Evolutionary conservation across 1,140 invertebrate genomes (phyloP).

Genomic region (Drosophila subpulchrella): DNA sequence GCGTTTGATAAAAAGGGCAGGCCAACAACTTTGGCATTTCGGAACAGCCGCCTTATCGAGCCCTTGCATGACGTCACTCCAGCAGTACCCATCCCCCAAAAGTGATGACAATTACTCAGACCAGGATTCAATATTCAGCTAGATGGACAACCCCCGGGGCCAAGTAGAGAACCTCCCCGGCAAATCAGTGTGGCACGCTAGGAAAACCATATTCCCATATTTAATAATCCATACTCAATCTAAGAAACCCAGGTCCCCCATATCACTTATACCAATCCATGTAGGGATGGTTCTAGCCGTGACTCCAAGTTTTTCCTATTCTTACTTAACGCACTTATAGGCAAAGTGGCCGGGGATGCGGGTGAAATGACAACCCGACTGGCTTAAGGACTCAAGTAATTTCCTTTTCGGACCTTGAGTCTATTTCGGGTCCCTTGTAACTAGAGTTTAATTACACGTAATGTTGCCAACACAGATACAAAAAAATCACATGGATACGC

Average conservation of each 20-base stretch:
- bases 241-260: background rate
- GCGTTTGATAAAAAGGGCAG: conserved; percentile 53
- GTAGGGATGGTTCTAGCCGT: background rate
- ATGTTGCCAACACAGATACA: conserved; percentile 22
- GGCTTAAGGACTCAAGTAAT: conserved; percentile 36
- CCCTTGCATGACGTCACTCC: conserved; percentile 63
- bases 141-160: conserved; percentile 24
- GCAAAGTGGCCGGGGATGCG: background rate
- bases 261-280: conserved; percentile 1
- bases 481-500: conserved; percentile 23
- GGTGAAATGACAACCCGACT: conserved; percentile 12
- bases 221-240: conserved; percentile 9
- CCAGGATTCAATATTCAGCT: conserved; percentile 25
- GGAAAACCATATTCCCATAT: conserved; percentile 6
- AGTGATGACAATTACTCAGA: conserved; percentile 63
- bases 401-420: conserved; percentile 40
- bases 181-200: conserved; percentile 37
- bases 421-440: conserved; percentile 41
- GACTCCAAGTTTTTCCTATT: conserved; percentile 4
- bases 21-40: conserved; percentile 49
- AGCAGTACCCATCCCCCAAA: conserved; percentile 2
- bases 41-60: conserved; percentile 57
- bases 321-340: conserved; percentile 29
- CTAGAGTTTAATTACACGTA: conserved; percentile 49
- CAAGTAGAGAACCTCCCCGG: conserved; percentile 34